Evolutionary conservation across 2,888 invertebrate species (phyloP).

Genomic region (Volucella zonaria): DNA sequence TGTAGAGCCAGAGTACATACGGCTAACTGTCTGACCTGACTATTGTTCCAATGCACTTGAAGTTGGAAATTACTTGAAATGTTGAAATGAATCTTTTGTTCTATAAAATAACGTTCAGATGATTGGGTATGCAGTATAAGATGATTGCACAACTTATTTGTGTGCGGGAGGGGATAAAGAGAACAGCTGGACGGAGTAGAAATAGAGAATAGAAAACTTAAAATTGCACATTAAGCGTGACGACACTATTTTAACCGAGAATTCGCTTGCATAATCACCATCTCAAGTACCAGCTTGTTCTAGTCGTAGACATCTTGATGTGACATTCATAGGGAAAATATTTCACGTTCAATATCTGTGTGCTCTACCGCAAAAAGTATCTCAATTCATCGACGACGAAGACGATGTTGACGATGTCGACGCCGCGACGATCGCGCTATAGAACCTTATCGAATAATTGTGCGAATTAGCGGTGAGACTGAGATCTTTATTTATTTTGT

Average conservation of each 20-base stretch:
- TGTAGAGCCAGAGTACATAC: slow-evolving; percentile 7
- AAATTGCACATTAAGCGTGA: slow-evolving; percentile 38
- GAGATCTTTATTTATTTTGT: slow-evolving; percentile 13
- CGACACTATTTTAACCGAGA: slow-evolving; percentile 43
- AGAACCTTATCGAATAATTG: slow-evolving; percentile 37
- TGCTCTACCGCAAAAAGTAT: slow-evolving; percentile 3
- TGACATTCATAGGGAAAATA: slow-evolving; percentile 27
- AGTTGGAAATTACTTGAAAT: slow-evolving; percentile 46
- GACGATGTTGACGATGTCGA: neutral
- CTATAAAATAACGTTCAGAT: slow-evolving; percentile 32
- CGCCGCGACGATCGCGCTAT: no score
- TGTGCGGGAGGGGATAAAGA: neutral
- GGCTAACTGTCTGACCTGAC: slow-evolving; percentile 50
- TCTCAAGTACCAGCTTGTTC: slow-evolving; percentile 24
- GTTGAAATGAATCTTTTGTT: slow-evolving; percentile 57
- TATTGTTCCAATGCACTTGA: slow-evolving; percentile 61
- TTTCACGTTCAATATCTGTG: neutral
- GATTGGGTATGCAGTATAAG: slow-evolving; percentile 22
- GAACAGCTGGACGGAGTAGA: neutral
- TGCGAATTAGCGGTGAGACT: slow-evolving; percentile 12
- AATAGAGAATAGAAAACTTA: slow-evolving; percentile 23
- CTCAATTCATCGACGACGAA: slow-evolving; percentile 8
- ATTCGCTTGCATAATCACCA: slow-evolving; percentile 60
- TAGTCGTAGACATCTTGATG: neutral
- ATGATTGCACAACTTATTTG: slow-evolving; percentile 52